Evolutionary conservation across 2,888 invertebrate species (phyloP).

Genomic region (Stenodema calcarata): DNA sequence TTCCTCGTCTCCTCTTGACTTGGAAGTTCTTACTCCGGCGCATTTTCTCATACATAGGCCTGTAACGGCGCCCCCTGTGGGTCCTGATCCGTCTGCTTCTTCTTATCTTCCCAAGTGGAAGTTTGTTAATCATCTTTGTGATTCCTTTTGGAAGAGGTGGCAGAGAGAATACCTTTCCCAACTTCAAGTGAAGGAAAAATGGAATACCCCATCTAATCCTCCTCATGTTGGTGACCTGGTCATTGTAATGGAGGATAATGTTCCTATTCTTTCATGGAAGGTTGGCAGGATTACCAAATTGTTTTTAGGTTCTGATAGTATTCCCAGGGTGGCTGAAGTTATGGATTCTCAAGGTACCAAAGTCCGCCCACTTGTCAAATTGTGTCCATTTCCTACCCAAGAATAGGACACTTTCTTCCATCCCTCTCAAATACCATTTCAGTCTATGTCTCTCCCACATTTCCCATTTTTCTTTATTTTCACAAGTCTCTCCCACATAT

Average conservation of each 20-base stretch:
- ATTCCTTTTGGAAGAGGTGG: background rate
- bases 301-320: background rate
- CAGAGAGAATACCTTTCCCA: background rate
- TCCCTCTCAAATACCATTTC: no score
- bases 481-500: no score
- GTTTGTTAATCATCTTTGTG: background rate
- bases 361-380: background rate
- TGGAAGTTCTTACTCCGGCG: background rate
- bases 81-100: background rate
- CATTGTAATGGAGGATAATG: background rate
- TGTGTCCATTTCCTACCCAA: background rate
- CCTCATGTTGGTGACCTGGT: background rate
- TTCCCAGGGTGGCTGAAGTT: background rate
- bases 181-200: background rate
- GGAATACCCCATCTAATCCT: background rate
- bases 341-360: background rate
- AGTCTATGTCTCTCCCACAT: no score
- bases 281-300: background rate
- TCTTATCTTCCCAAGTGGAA: slow-evolving; percentile 3
- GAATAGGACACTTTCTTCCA: no score
- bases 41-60: slow-evolving; percentile 14
- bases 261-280: background rate
- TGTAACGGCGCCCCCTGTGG: background rate
- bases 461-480: no score
- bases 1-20: background rate